Conservation (phyloP, 2,797 vertebrate species). For the Semaprochilodus insignis region DNA sequence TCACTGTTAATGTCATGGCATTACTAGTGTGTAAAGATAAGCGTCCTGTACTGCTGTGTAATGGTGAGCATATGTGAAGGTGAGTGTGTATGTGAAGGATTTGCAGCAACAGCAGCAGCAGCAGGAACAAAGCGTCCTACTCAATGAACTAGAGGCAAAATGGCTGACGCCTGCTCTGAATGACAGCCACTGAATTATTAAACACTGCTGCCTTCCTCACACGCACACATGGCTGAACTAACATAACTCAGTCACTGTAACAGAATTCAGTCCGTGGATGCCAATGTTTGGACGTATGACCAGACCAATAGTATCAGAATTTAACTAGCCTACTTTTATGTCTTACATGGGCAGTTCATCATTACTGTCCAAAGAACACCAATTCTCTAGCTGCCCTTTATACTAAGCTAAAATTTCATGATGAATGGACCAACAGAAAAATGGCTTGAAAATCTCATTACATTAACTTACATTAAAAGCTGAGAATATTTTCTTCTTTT, state of each 20-base stretch:
- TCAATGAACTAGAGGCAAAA: slow-evolving; percentile 75
- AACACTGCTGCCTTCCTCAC: slow-evolving; percentile 36
- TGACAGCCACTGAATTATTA: slow-evolving; percentile 63
- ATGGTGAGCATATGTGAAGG: background rate
- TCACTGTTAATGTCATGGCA: background rate
- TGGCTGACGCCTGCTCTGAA: slow-evolving; percentile 75
- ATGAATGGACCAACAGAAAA: too few relatives aligned
- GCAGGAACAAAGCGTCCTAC: slow-evolving; percentile 71
- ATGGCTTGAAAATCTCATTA: too few relatives aligned
- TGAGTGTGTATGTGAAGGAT: slow-evolving; percentile 5
- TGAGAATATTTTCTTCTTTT: too few relatives aligned
- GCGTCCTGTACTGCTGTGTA: background rate
- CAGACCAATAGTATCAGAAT: too few relatives aligned
- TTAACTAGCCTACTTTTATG: too few relatives aligned
- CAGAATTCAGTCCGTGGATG: background rate
- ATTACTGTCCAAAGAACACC: too few relatives aligned
- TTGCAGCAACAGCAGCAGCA: slow-evolving; percentile 8
- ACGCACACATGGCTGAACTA: slow-evolving; percentile 4
- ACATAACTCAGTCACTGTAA: slow-evolving; percentile 11
- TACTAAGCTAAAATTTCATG: too few relatives aligned
- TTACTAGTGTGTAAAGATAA: background rate
- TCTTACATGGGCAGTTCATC: too few relatives aligned
- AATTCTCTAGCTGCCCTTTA: too few relatives aligned
- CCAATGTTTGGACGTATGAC: background rate
- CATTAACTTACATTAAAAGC: too few relatives aligned